Evolutionary conservation across 2,797 vertebrate species (phyloP).

Genomic region (Peromyscus melanophrys): DNA sequence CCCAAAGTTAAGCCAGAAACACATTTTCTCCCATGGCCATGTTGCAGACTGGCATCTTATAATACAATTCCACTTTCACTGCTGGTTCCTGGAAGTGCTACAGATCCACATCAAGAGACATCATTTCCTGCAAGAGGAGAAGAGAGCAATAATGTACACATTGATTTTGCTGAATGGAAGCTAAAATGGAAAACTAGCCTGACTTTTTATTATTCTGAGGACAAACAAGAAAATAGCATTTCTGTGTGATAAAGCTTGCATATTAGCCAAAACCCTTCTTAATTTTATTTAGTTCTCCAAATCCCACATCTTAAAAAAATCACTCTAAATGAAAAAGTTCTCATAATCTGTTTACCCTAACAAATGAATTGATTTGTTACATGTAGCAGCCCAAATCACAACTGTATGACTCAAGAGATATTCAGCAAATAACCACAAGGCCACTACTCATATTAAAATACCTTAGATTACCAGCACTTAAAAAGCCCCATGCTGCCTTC

Average conservation of each 20-base stretch:
- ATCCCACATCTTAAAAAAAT: neutral
- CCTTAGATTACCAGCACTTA: neutral
- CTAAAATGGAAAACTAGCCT: neutral
- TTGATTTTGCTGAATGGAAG: neutral
- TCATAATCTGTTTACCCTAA: constrained; percentile 17
- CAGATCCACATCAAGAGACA: neutral
- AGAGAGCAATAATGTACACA: neutral
- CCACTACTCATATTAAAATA: neutral
- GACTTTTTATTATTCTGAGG: neutral
- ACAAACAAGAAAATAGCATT: constrained; percentile 9
- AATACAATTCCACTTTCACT: neutral
- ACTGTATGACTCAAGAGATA: neutral
- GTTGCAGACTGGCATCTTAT: neutral
- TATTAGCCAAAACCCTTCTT: neutral
- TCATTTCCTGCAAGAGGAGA: neutral
- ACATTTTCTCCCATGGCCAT: neutral
- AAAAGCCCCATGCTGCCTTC: neutral
- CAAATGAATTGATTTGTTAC: constrained; percentile 3
- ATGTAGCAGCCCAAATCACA: neutral
- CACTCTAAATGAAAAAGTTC: neutral
- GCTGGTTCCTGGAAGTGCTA: neutral
- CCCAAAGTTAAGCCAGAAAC: neutral
- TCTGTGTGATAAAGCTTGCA: neutral
- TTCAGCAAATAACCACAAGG: neutral
- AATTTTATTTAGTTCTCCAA: constrained; percentile 22